A percentile compares a stretch with the other conserved stretches of the same genome.
phyloP scores from a whole-genome alignment of 2,888 invertebrate species.

The Pomacea canaliculata region DNA sequence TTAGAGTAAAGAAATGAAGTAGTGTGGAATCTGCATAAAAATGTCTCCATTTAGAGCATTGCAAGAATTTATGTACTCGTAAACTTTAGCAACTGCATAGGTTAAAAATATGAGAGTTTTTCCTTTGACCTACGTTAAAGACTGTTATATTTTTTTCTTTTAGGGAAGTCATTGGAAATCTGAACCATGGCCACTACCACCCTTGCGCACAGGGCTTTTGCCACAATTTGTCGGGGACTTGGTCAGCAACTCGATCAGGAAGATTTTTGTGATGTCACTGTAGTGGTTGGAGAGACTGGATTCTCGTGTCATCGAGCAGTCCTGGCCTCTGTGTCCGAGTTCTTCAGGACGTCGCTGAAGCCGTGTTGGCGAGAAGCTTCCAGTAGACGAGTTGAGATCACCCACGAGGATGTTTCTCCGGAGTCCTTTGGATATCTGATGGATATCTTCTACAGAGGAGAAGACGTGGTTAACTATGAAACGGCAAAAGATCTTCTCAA shows the following conservation, averaged over 20 bases:
- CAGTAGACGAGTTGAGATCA: neutral
- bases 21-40: too few relatives aligned
- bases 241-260: neutral
- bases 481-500: constrained; percentile 2
- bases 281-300: neutral
- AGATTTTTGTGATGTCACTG: constrained; percentile 9
- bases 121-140: too few relatives aligned
- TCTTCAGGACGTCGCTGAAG: constrained; percentile 22
- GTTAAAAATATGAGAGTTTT: too few relatives aligned
- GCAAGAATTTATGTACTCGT: too few relatives aligned
- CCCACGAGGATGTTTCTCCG: constrained; percentile 5
- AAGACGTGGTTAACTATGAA: constrained; percentile 5
- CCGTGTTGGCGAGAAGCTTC: constrained; percentile 7
- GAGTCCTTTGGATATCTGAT: constrained; percentile 9
- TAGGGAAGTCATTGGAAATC: too few relatives aligned
- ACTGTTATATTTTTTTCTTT: too few relatives aligned
- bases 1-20: too few relatives aligned
- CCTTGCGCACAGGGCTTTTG: neutral
- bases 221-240: constrained; percentile 4
- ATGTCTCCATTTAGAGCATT: too few relatives aligned
- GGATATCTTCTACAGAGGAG: constrained; percentile 7
- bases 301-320: constrained; percentile 10
- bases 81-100: too few relatives aligned
- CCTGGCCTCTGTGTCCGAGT: constrained; percentile 24
- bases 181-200: neutral